Percentiles rank a stretch among this genome's conserved stretches.
Evolutionary conservation across 1,140 invertebrate genomes (phyloP).

Genomic region (Atta colombica): DNA sequence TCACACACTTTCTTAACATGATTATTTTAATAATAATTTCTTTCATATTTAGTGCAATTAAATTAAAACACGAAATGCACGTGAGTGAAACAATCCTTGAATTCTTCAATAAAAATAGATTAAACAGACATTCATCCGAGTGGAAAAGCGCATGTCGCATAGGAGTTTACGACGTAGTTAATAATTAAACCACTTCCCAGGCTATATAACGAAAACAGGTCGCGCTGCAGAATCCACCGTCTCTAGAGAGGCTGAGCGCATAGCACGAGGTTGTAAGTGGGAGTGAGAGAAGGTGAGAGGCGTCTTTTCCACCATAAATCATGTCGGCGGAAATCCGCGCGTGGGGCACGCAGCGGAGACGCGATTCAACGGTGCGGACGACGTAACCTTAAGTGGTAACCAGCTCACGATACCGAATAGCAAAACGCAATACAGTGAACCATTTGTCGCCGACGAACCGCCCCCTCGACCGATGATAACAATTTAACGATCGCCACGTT

Average conservation of each 20-base stretch:
- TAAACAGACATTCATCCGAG: constrained; percentile 16
- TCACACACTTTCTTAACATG: no score
- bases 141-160: constrained; percentile 22
- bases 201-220: constrained; percentile 73
- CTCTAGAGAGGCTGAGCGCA: constrained; percentile 47
- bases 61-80: not conserved
- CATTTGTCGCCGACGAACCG: not conserved
- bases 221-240: constrained; percentile 37
- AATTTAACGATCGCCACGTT: constrained; percentile 25
- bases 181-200: constrained; percentile 74
- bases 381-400: constrained; percentile 51
- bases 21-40: constrained; percentile 21
- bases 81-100: not conserved
- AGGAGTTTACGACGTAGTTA: constrained; percentile 67
- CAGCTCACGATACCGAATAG: constrained; percentile 23
- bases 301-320: constrained; percentile 72
- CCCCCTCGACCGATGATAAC: constrained; percentile 36
- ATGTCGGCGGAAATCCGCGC: constrained; percentile 65
- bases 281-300: constrained; percentile 12
- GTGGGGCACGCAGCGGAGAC: constrained; percentile 28
- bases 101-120: constrained; percentile 16
- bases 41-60: not conserved
- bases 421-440: constrained; percentile 1
- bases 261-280: not conserved
- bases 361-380: constrained; percentile 54